phyloP scores from a whole-genome alignment of 1,140 invertebrate genomes.

The Drosophila ficusphila region DNA sequence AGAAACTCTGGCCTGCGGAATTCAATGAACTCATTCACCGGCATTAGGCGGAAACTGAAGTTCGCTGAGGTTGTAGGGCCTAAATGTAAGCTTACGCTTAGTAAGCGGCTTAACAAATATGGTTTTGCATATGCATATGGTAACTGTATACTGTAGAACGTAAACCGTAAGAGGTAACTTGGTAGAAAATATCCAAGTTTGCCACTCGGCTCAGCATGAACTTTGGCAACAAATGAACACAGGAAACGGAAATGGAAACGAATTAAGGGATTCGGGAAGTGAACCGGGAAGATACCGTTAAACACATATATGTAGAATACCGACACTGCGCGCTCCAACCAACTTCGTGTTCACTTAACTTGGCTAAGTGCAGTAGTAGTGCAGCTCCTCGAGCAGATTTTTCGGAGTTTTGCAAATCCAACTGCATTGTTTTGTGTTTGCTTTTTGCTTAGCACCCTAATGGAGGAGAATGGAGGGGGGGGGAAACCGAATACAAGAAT shows the following conservation, averaged over 20 bases:
- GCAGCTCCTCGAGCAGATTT: background rate
- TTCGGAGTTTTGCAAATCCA: constrained; percentile 1
- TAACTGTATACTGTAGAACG: constrained; percentile 31
- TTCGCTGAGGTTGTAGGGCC: constrained; percentile 39
- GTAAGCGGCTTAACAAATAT: constrained; percentile 57
- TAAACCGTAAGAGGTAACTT: constrained; percentile 28
- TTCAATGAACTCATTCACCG: constrained; percentile 54
- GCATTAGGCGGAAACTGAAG: constrained; percentile 30
- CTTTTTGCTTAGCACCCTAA: constrained; percentile 52
- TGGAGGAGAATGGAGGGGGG: constrained; percentile 16
- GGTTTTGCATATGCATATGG: constrained; percentile 20
- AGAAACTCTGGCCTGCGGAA: background rate
- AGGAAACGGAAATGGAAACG: constrained; percentile 8
- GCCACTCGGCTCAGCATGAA: constrained; percentile 42
- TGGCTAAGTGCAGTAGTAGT: constrained; percentile 53
- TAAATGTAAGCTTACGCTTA: constrained; percentile 62
- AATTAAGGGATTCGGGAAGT: background rate
- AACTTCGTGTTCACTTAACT: constrained; percentile 28
- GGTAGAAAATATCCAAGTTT: constrained; percentile 29
- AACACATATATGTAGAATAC: constrained; percentile 43
- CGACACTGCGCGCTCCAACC: constrained; percentile 6
- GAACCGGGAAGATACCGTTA: constrained; percentile 11
- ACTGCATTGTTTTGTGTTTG: constrained; percentile 73
- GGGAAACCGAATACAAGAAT: constrained; percentile 54
- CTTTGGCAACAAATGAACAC: constrained; percentile 17